A percentile compares a stretch with the other conserved stretches of the same genome.
These are phyloP conservation scores for Drosophila sp. DNA, from an alignment of 1,140 invertebrate genomes.

Conservation along the genomic window DNA sequence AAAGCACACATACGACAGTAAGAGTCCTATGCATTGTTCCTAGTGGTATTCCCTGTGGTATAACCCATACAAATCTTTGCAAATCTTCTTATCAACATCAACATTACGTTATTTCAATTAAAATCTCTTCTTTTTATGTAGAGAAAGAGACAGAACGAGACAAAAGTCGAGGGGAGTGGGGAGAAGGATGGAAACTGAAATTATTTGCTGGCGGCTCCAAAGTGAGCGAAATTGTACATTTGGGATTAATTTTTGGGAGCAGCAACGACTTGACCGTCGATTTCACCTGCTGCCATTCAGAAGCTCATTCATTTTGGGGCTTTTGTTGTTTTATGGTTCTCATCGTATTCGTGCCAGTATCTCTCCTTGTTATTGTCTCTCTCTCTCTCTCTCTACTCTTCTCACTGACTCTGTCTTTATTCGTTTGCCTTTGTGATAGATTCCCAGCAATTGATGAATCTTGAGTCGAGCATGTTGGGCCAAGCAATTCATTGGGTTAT, in stretches of 20 bases:
- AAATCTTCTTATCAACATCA: conserved; percentile 49
- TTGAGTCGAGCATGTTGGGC: background rate
- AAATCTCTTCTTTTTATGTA: conserved; percentile 37
- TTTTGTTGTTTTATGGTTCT: conserved; percentile 61
- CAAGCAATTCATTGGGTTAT: background rate
- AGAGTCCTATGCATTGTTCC: background rate
- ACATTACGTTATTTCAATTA: conserved; percentile 72
- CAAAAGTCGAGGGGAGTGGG: background rate
- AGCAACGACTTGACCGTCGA: conserved; percentile 21
- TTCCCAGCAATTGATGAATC: background rate
- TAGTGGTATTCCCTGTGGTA: conserved; percentile 15
- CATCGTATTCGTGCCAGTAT: conserved; percentile 58
- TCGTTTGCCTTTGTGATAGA: background rate
- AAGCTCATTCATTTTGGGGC: conserved; percentile 62
- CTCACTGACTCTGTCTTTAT: conserved; percentile 8
- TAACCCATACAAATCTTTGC: conserved; percentile 43
- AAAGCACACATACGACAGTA: background rate
- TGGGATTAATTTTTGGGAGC: conserved; percentile 65
- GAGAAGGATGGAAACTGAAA: conserved; percentile 15
- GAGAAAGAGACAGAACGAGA: background rate
- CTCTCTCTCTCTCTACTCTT: conserved; percentile 29
- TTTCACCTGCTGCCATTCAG: conserved; percentile 27
- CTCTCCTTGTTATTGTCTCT: conserved; percentile 47
- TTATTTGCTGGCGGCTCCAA: conserved; percentile 23
- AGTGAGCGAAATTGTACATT: conserved; percentile 58